Evolutionary conservation across 2,888 invertebrate genomes (phyloP).

Genomic region (Nemotelus nigrinus): DNA sequence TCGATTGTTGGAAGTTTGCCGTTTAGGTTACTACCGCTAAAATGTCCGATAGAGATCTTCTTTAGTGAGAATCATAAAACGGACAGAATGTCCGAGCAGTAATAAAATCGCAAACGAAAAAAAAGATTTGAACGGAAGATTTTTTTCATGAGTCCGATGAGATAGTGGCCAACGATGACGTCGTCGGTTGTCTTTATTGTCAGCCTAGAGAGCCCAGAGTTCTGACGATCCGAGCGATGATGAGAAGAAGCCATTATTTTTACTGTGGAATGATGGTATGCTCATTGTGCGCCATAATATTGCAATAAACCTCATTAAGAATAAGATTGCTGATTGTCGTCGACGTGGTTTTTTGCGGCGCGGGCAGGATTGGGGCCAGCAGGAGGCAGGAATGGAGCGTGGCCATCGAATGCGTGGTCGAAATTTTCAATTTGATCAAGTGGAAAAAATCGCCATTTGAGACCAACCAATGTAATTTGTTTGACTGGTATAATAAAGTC

Average conservation of each 20-base stretch:
- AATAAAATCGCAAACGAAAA: not conserved
- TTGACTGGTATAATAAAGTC: conserved; percentile 19
- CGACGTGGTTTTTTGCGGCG: too few species aligned
- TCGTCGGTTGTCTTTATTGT: too few species aligned
- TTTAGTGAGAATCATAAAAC: not conserved
- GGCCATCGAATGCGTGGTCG: not conserved
- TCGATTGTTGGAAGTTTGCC: not conserved
- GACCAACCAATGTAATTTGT: conserved; percentile 1
- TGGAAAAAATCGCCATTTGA: not conserved
- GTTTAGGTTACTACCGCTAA: conserved; percentile 10
- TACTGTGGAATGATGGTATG: not conserved
- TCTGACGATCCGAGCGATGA: conserved; percentile 1
- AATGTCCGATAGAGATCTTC: conserved; percentile 1
- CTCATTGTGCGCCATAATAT: conserved; percentile 12
- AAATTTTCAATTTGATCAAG: conserved; percentile 8
- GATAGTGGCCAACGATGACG: not conserved
- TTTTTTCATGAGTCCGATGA: not conserved
- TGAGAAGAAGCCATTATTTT: conserved; percentile 2
- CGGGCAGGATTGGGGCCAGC: too few species aligned
- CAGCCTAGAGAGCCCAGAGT: not conserved
- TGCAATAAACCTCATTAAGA: conserved; percentile 27
- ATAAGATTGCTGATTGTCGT: not conserved
- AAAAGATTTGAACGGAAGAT: not conserved
- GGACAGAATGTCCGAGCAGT: not conserved
- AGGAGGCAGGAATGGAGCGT: too few species aligned